Percentiles rank a stretch among this genome's conserved stretches.
These are phyloP conservation scores for Caranx melampygus DNA, from an alignment of 2,113 vertebrate genomes.

Conservation along the genomic window DNA sequence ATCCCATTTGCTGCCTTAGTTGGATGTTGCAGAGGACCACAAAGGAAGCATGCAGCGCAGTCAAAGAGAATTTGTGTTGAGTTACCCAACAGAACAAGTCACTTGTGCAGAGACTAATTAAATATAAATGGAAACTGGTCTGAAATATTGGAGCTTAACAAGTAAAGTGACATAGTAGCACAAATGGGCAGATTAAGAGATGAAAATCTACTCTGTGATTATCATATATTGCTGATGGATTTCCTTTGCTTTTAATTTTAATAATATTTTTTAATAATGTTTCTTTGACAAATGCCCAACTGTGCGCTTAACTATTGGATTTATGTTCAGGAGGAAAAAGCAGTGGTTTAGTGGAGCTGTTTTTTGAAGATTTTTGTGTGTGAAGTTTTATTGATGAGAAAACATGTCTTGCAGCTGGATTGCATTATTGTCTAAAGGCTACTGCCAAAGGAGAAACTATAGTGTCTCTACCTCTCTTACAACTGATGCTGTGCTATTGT, in stretches of 20 bases:
- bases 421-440: background rate
- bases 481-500: slow-evolving; percentile 10
- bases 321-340: slow-evolving; percentile 5
- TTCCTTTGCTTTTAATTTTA: background rate
- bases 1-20: slow-evolving; percentile 39
- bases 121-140: slow-evolving; percentile 44
- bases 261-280: too few relatives aligned
- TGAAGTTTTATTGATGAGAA: background rate
- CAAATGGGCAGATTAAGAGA: slow-evolving; percentile 5
- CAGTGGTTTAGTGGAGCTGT: background rate
- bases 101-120: slow-evolving; percentile 42
- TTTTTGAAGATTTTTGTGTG: background rate
- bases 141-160: slow-evolving; percentile 37
- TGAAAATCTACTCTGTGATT: background rate
- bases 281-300: background rate
- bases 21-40: slow-evolving; percentile 21
- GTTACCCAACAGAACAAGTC: slow-evolving; percentile 47
- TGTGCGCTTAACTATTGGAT: background rate
- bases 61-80: slow-evolving; percentile 42
- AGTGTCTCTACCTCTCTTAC: background rate
- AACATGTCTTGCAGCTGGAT: slow-evolving; percentile 1
- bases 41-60: slow-evolving; percentile 12
- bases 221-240: background rate
- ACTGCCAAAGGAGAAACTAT: background rate
- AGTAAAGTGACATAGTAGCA: slow-evolving; percentile 1